Evolutionary conservation across 2,113 vertebrate species (phyloP), one percentile per base, ranked within the genome.

Genomic region (Eira barbara): DNA sequence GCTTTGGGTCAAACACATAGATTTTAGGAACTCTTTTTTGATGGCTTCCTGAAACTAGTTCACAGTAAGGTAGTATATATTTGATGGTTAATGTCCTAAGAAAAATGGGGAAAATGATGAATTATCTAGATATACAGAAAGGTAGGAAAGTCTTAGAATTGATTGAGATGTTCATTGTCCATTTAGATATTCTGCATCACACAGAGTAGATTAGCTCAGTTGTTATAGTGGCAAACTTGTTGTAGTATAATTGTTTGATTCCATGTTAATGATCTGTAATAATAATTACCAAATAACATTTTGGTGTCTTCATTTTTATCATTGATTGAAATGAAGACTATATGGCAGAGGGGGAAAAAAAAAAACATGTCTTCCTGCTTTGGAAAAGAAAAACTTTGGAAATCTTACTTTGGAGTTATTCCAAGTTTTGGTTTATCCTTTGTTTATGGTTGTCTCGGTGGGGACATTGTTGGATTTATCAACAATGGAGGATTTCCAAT

Each of bases 401-500:
- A 55, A 67, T 34, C 55, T 93, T 87, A 42, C 29, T 93, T 95
- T 94, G 67, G 29, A 27, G 80, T 67, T 89, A 83, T 52, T 71
- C 34, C 61, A 95, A 65, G 21, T 67, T 92, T 91, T 57, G 7
- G 13, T 87, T 91, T 88, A 78, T 81, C 79, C 45, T 95, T 61
- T 90, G 92, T 67, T 90, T 76, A 86, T 89, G 34, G 34, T 69
- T 92, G 39, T 87, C 45, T 69, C 63, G 15, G 15, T 94, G 21
- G 47, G 29, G 6, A 45, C 34, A 36, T 74, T 63, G 42, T 69
- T 25, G 71, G 73, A 92, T 91, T 97, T 87, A 95, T 95, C 15
- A 97, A 95, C 92, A 69, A 91, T 42, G 52, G 42, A 83, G 57
- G 27, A 89, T 86, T 95, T 94, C 36, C 8, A 42, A 94, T 96